These are phyloP conservation scores for Oryctolagus cuniculus DNA, from an alignment of 2,113 vertebrate genomes.

Conservation along the genomic window mOryCun1.1 NC_091435.1:45699001-45699500, in stretches of 20 bases:
- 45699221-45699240: not conserved
- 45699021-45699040: not conserved
- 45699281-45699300: not conserved
- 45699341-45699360: not conserved
- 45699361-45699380: not conserved
- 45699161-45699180: not conserved
- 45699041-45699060: not conserved
- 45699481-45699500: too few relatives aligned
- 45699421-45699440: too few relatives aligned
- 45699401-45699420: too few relatives aligned
- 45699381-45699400: not conserved
- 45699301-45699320: not conserved
- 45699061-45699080: not conserved
- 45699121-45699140: conserved; percentile 30
- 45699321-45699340: not conserved
- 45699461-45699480: too few relatives aligned
- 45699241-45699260: not conserved
- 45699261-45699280: not conserved
- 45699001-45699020: not conserved
- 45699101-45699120: not conserved
- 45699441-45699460: too few relatives aligned
- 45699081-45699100: not conserved
- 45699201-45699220: not conserved
- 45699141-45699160: not conserved
- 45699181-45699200: not conserved